Base-by-base conservation (phyloP, 2,888 invertebrate species). In the Cerastis rubricosa region DNA sequence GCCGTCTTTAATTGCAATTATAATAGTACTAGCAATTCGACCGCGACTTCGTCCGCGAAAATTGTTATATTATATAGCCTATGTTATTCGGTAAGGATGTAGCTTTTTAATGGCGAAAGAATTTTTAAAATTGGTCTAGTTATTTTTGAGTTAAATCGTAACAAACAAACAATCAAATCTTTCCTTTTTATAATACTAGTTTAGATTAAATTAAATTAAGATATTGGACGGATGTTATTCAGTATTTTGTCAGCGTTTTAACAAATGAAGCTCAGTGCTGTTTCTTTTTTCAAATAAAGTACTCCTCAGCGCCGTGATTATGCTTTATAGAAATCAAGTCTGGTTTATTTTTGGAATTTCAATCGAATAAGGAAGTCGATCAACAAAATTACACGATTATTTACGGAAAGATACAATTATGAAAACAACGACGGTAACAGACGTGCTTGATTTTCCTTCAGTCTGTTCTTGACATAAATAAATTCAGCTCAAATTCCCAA, bases 391-490 rank as follows among this genome's bases (percentile, higher is more conserved):
- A 71, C 40, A 17, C 51, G 64, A 65, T 80, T 75, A 75, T 83
- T 61, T 70, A 59, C 17, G 47, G 14, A 74, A 74, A 69, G 17
- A 72, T 66, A 76, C 25, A 85, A 59, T 77, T 76, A 76, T 66
- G 71, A 74, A 63, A 63, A 67, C 57, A 59, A 70, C 14, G 71
- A 71, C 63, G 74, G 75, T 57, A 75, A 71, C 74, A 83, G 78
- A 75, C 72, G 29, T 19, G 25, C 51, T 78, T 76, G 78, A 82
- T 72, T 85, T 84, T 85, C 77, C 83, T 82, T 67, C 45, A 65
- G 63, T 17, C 85, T 84, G 84, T n/a, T 82, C 64, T 68, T 82
- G 85, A 78, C 84, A 74, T 85, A 78, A 85, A 84, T 78, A 78
- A 83, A 83, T 81, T 81, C 67, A 72, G 49, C 71, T 74, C 2